Percentiles rank a stretch among this genome's conserved stretches.
These are phyloP conservation scores for Ammodramus savannarum DNA, from an alignment of 2,113 vertebrate genomes.

Conservation along the genomic window DNA sequence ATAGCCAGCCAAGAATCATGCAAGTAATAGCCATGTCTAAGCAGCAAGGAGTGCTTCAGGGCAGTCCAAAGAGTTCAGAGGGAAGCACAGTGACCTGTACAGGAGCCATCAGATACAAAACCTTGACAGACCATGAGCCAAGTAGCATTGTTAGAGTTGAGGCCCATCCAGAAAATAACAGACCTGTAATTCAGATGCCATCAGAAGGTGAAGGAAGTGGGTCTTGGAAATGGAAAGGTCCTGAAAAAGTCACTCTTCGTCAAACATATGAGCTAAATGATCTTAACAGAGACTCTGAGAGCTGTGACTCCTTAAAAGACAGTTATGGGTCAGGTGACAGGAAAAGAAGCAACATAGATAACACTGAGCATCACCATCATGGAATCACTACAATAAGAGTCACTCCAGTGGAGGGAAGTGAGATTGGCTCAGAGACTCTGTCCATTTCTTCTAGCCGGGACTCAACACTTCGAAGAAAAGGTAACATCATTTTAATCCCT, in stretches of 20 bases:
- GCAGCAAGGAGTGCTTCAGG: constrained; percentile 92
- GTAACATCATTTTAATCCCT: constrained; percentile 91
- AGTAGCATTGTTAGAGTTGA: constrained; percentile 89
- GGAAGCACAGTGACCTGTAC: constrained; percentile 85
- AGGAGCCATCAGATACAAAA: constrained; percentile 84
- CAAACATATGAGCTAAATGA: constrained; percentile 94
- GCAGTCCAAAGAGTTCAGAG: constrained; percentile 85
- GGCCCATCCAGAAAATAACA: constrained; percentile 91
- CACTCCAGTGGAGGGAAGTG: constrained; percentile 87
- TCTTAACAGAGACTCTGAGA: constrained; percentile 90
- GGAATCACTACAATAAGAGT: constrained; percentile 90
- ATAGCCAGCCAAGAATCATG: constrained; percentile 89
- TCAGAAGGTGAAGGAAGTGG: constrained; percentile 87
- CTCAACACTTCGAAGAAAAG: constrained; percentile 90
- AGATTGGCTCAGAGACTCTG: constrained; percentile 84
- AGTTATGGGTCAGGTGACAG: constrained; percentile 84
- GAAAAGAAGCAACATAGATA: constrained; percentile 83
- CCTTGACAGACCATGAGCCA: constrained; percentile 85
- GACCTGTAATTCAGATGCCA: constrained; percentile 87
- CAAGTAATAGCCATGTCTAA: constrained; percentile 98
- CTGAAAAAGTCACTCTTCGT: constrained; percentile 84
- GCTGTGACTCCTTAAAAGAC: constrained; percentile 86
- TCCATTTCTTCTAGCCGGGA: constrained; percentile 90
- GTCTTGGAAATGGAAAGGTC: constrained; percentile 96
- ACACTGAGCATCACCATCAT: constrained; percentile 83